Evolutionary conservation across 2,113 vertebrate species (phyloP), one percentile per base, ranked within the genome.

Genomic region (Centrocercus urophasianus): DNA sequence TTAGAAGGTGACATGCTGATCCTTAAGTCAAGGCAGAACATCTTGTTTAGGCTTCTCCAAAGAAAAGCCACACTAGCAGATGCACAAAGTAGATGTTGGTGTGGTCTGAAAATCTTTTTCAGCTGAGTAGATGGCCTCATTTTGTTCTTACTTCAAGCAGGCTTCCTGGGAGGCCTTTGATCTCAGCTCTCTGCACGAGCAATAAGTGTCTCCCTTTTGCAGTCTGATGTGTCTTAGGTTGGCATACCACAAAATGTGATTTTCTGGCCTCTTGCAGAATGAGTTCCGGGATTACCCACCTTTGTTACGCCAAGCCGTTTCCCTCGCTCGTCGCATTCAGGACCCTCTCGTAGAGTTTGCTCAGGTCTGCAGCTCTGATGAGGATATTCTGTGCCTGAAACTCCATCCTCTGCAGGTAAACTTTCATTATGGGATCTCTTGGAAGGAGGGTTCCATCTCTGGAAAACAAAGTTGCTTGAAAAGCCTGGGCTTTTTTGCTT

Each of bases 371-470:
- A 99, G 99, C 97, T 98, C 97, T 0, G 99, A 99, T 57, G 99
- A 99, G 43, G 99, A 99, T 91, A 99, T 99, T 76, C 97, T 99
- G 27, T 99, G 99, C 96, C 98, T 99, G 75, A 99, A 99, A 83
- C 98, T 99, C 42, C 99, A 99, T 94, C 99, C 99, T 8, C 95
- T 99, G 54, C 99, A 99, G 98, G 99, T 99, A 97, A 97, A 28
- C 69, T 40, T 73, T 12, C 52, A 12, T 56, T 45, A 15, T 64
- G 66, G 38, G 38, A 43, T 64, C 47, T 13, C 63, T 17, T 32
- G 38, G 24, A 20, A 25, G 34, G n/a, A 16, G 59, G 22, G 21
- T 70, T n/a, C 36, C 6, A 86, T 70, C 24, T 60, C 21, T 45
- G 10, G 5, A 38, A 67, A 20, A 87, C 18, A 48, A 61, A 27